A percentile compares a stretch with the other conserved stretches of the same genome.
Conservation (phyloP, 2,113 vertebrate genomes). For the Bufo gargarizans region DNA sequence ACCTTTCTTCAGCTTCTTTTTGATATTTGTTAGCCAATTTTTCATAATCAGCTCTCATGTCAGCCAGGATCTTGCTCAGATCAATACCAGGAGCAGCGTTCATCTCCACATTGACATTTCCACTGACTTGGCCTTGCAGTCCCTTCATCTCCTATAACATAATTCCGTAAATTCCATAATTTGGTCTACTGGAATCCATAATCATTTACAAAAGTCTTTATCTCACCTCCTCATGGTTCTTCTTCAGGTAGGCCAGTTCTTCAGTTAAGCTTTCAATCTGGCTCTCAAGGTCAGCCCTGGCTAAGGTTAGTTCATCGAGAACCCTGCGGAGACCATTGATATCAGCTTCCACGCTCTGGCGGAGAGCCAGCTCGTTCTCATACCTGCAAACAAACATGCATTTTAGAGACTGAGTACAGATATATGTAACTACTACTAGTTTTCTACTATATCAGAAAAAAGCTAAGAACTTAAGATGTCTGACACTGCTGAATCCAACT, state of each 20-base stretch:
- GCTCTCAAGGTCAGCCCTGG: slow-evolving; percentile 61
- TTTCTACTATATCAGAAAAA: neutral
- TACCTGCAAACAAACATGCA: slow-evolving; percentile 60
- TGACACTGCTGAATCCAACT: neutral
- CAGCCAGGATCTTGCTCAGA: slow-evolving; percentile 62
- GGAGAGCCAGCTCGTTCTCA: slow-evolving; percentile 65
- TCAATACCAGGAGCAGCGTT: slow-evolving; percentile 62
- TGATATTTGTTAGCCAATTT: slow-evolving; percentile 64
- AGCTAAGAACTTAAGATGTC: neutral
- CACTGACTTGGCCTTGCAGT: slow-evolving; percentile 55
- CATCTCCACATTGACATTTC: slow-evolving; percentile 69
- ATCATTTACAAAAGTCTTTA: neutral
- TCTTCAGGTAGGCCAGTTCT: slow-evolving; percentile 64
- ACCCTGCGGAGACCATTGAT: slow-evolving; percentile 56
- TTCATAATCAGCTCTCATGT: slow-evolving; percentile 73
- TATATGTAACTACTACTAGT: neutral
- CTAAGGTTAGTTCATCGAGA: slow-evolving; percentile 60
- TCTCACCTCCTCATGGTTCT: slow-evolving; percentile 70
- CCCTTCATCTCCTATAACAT: slow-evolving; percentile 66
- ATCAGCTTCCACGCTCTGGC: slow-evolving; percentile 35
- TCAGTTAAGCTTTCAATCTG: slow-evolving; percentile 62
- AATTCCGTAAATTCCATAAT: neutral
- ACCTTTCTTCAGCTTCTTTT: slow-evolving; percentile 68
- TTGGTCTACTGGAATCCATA: neutral
- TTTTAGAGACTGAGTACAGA: neutral